Evolutionary conservation across 2,888 invertebrate genomes (phyloP).

Genomic region (Xylota segnis): DNA sequence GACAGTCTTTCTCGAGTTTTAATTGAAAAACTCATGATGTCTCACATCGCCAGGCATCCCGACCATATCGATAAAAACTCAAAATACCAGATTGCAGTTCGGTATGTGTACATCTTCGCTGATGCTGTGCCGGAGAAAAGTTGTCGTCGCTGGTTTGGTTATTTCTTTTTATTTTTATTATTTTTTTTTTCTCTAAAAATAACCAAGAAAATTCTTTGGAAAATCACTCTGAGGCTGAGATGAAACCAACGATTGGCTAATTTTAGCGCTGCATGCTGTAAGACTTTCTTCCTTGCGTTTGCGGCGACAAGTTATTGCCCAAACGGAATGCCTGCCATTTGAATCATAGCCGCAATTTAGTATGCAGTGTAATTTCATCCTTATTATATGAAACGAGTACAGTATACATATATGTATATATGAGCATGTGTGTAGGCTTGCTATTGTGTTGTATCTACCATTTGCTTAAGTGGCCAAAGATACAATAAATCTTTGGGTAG

Average conservation of each 20-base stretch:
- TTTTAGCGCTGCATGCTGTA: constrained; percentile 66
- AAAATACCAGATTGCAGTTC: constrained; percentile 59
- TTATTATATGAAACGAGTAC: not conserved
- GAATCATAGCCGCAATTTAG: constrained; percentile 37
- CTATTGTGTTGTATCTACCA: constrained; percentile 18
- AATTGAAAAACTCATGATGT: constrained; percentile 45
- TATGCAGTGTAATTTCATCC: constrained; percentile 5
- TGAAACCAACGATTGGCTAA: constrained; percentile 65
- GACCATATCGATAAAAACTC: constrained; percentile 56
- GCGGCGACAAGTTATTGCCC: constrained; percentile 54
- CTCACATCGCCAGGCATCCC: constrained; percentile 15
- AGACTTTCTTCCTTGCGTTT: constrained; percentile 54
- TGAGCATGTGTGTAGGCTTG: not conserved
- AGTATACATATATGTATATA: not conserved
- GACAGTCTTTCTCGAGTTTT: constrained; percentile 32
- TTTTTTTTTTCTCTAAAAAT: constrained; percentile 61
- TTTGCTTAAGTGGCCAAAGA: constrained; percentile 30
- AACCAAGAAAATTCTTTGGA: constrained; percentile 70
- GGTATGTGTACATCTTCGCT: constrained; percentile 30
- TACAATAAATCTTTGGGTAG: constrained; percentile 38
- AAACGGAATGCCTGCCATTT: constrained; percentile 66
- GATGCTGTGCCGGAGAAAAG: constrained; percentile 31
- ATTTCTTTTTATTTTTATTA: constrained; percentile 9
- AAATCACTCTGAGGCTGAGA: constrained; percentile 56
- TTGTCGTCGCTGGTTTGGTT: constrained; percentile 50